Percentiles rank a stretch among this genome's conserved stretches.
Evolutionary conservation across 2,113 vertebrate species (phyloP).

Genomic region (Microtus montanus): DNA sequence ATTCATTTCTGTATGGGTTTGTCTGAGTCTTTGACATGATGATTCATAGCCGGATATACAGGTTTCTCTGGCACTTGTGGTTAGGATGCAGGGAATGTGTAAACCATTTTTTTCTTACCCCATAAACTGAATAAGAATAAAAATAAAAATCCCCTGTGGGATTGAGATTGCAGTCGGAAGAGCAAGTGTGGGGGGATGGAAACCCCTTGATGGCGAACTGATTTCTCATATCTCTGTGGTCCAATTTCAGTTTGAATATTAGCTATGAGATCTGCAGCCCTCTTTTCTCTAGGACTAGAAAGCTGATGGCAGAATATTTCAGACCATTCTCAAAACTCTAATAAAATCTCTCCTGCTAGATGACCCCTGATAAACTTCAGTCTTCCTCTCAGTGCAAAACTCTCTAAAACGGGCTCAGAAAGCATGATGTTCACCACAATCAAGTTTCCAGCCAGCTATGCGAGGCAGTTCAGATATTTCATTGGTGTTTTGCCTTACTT

Average conservation of each 20-base stretch:
- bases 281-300: slow-evolving; percentile 48
- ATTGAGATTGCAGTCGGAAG: slow-evolving; percentile 55
- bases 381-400: slow-evolving; percentile 54
- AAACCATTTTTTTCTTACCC: slow-evolving; percentile 12
- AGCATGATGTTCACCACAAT: slow-evolving; percentile 36
- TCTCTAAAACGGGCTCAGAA: slow-evolving; percentile 50
- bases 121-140: slow-evolving; percentile 59
- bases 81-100: neutral
- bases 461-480: slow-evolving; percentile 60
- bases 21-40: slow-evolving; percentile 5
- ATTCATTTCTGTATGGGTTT: neutral
- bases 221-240: slow-evolving; percentile 65
- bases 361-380: slow-evolving; percentile 71
- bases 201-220: slow-evolving; percentile 70
- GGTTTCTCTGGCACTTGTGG: neutral
- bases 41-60: neutral
- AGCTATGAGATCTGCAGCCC: slow-evolving; percentile 58
- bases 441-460: slow-evolving; percentile 54
- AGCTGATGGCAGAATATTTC: slow-evolving; percentile 74
- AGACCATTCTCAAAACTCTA: slow-evolving; percentile 73
- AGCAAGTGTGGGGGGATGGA: neutral
- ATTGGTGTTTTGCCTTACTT: slow-evolving; percentile 7
- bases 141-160: slow-evolving; percentile 55
- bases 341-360: slow-evolving; percentile 71
- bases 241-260: slow-evolving; percentile 74